Conservation (phyloP, 2,888 invertebrate species). For the Parnassius orleans region DNA sequence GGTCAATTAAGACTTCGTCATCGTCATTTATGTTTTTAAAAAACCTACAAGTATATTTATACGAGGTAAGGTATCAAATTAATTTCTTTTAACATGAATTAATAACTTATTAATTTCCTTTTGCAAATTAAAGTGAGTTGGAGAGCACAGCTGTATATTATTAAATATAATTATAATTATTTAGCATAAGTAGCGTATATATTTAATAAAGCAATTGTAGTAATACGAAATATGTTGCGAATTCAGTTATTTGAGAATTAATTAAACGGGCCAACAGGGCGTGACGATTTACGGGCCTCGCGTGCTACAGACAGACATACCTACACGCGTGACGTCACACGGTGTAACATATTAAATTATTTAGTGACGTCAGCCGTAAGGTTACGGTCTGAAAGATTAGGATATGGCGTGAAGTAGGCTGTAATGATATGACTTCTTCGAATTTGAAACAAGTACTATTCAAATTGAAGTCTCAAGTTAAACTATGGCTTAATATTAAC, state of each 20-base stretch:
- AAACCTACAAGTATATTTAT: too few relatives aligned
- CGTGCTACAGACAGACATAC: slow-evolving; percentile 51
- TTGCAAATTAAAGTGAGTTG: too few relatives aligned
- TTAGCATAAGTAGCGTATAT: not conserved
- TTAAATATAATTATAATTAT: not conserved
- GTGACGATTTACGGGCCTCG: slow-evolving; percentile 60
- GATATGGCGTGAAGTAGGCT: slow-evolving; percentile 15
- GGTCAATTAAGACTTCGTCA: too few relatives aligned
- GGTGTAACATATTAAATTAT: slow-evolving; percentile 62
- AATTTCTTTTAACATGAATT: too few relatives aligned
- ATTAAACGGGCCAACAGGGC: slow-evolving; percentile 74
- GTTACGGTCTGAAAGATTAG: slow-evolving; percentile 29
- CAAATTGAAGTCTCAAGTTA: too few relatives aligned
- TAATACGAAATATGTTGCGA: slow-evolving; percentile 40
- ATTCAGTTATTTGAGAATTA: slow-evolving; percentile 67
- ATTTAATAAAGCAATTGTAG: slow-evolving; percentile 29
- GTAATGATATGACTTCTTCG: slow-evolving; percentile 14
- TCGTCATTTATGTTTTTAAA: too few relatives aligned
- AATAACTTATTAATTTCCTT: not conserved
- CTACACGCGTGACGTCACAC: slow-evolving; percentile 65
- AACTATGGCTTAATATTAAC: too few relatives aligned
- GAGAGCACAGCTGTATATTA: too few relatives aligned
- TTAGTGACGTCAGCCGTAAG: slow-evolving; percentile 45
- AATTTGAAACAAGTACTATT: not conserved
- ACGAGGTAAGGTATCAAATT: too few relatives aligned